phyloP scores from a whole-genome alignment of 2,113 vertebrate species.

The Pomatostomus ruficeps region DNA sequence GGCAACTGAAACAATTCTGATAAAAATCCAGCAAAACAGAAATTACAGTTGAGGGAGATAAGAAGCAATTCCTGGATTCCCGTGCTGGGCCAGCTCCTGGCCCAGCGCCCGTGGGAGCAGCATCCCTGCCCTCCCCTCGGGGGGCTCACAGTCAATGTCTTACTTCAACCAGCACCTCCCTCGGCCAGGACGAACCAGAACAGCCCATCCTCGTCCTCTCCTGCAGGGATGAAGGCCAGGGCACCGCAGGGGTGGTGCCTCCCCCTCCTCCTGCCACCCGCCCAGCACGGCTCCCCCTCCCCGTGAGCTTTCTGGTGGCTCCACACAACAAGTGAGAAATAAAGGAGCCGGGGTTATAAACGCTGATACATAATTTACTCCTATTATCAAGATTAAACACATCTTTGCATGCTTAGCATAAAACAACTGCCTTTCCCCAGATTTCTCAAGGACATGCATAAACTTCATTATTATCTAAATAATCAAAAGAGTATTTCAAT shows the following conservation, averaged over 20 bases:
- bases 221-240: accelerated
- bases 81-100: neutral
- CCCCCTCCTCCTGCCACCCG: neutral
- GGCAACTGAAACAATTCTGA: neutral
- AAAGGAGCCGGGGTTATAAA: constrained; percentile 5
- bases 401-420: constrained; percentile 51
- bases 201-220: neutral
- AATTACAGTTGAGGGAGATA: neutral
- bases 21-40: constrained; percentile 12
- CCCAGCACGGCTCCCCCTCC: neutral
- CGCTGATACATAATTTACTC: constrained; percentile 60
- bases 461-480: constrained; percentile 55
- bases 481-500: constrained; percentile 54
- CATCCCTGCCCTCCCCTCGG: neutral
- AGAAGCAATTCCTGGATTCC: neutral
- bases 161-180: neutral
- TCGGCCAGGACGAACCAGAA: neutral
- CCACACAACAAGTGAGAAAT: neutral
- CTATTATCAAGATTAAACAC: constrained; percentile 63
- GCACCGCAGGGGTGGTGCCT: accelerated
- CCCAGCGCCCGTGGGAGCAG: accelerated
- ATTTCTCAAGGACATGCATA: constrained; percentile 55
- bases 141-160: accelerated
- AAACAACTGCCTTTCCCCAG: constrained; percentile 38
- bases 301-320: neutral